Evolutionary conservation across 2,797 vertebrate species (phyloP).

Genomic region (Pangasius krempfi): DNA sequence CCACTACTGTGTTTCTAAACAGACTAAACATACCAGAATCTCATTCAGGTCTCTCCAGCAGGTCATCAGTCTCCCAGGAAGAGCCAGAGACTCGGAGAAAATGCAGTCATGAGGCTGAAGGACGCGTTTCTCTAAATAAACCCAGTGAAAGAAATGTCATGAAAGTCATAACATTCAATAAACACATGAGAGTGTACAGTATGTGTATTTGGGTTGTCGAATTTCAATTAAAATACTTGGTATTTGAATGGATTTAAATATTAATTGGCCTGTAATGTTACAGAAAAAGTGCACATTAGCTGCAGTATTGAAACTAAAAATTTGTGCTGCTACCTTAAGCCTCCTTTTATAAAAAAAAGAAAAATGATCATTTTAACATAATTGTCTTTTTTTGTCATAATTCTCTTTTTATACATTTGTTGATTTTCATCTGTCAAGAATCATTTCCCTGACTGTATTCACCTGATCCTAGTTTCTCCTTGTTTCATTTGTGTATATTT

Average conservation of each 20-base stretch:
- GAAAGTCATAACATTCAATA: neutral
- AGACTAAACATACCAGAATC: constrained; percentile 81
- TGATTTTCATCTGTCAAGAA: neutral
- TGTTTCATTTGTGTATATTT: neutral
- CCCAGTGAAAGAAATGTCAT: constrained; percentile 6
- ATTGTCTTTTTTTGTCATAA: neutral
- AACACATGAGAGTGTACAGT: neutral
- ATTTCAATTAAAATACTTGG: neutral
- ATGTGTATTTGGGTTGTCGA: neutral
- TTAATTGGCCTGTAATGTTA: neutral
- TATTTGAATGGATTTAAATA: neutral
- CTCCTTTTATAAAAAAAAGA: neutral
- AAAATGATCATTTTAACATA: neutral
- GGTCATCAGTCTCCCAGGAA: constrained; percentile 85
- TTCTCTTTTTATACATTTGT: neutral
- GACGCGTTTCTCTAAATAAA: constrained; percentile 81
- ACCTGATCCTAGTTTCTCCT: neutral
- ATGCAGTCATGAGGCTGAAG: constrained; percentile 88
- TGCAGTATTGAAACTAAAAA: neutral
- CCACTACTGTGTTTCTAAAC: neutral
- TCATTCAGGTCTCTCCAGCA: constrained; percentile 88
- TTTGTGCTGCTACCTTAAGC: neutral
- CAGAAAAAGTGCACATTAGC: neutral
- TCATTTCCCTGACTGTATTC: neutral
- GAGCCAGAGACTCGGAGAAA: constrained; percentile 86